phyloP scores from a whole-genome alignment of 2,888 invertebrate species.

The Nasonovia ribisnigri region DNA sequence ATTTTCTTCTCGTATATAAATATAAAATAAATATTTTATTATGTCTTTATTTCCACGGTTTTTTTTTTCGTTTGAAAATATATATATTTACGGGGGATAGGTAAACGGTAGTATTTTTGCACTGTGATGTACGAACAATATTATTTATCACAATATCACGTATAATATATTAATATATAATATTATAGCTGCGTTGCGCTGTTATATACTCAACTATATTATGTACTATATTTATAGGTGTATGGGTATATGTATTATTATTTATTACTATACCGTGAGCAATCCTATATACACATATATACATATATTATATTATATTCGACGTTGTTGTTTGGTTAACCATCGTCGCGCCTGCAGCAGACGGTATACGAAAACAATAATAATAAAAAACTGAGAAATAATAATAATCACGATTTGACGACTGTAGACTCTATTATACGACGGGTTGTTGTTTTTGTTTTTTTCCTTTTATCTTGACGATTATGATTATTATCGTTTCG shows the following conservation, averaged over 20 bases:
- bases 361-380: slow-evolving; percentile 16
- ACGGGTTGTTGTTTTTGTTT: background rate
- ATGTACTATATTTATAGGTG: background rate
- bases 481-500: slow-evolving; percentile 13
- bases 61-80: background rate
- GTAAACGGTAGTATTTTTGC: background rate
- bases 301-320: background rate
- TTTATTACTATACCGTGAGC: background rate
- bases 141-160: background rate
- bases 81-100: background rate
- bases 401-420: slow-evolving; percentile 22
- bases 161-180: slow-evolving; percentile 1
- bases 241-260: background rate
- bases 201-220: background rate
- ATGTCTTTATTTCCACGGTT: background rate
- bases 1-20: background rate
- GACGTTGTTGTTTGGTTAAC: slow-evolving; percentile 22
- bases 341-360: background rate
- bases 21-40: background rate
- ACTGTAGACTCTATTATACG: background rate
- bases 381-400: slow-evolving; percentile 9
- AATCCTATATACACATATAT: background rate
- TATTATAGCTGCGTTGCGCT: background rate
- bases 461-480: background rate
- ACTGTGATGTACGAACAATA: background rate